Base-by-base conservation (phyloP, 2,888 invertebrate species). In the Aphodius sticticus region DNA sequence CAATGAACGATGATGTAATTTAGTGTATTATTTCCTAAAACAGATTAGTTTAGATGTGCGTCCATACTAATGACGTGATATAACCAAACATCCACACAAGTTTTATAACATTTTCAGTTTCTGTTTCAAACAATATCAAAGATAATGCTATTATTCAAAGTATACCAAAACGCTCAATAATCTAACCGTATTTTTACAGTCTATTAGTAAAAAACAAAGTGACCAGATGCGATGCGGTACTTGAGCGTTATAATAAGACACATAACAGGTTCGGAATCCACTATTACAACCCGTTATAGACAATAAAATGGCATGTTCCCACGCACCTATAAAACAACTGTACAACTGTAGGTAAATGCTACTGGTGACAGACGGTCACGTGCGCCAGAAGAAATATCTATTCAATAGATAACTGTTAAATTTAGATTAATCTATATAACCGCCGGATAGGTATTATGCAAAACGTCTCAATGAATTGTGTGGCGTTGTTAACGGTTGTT, bases 301-400 rank as follows among this genome's bases (percentile, higher is more conserved):
- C 26, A 53, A 53, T 53, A 53, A 9, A 53, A 53, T 53, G 12
- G 53, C 53, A 53, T 53, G 53, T 53, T 53, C 53, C 53, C 53
- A 53, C 53, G 53, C 53, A 53, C 7, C 9, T 5, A 53, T 53
- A 53, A 53, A 53, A 53, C 53, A 53, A 53, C 53, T 53, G 53
- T 12, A 53, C 53, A 53, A 53, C 53, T 53, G 53, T 12, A 53
- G 53, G 53, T 53, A 53, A 53, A 5, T 53, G 53, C 53, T 53
- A 53, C 53, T 53, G 53, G 53, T 53, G 53, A 53, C 53, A 53
- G 53, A 53, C 53, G 53, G 53, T 53, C 53, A 53, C 53, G 53
- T 53, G 53, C 12, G 12, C 53, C 53, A 5, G 2, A 53, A 53
- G 53, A 53, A 53, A 53, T 53, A 53, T 53, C 53, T 12, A 53